Percentiles rank a stretch among this genome's conserved stretches.
These are phyloP conservation scores for Pseudorectes ferrugineus DNA, from an alignment of 2,113 vertebrate species.

Conservation along the genomic window DNA sequence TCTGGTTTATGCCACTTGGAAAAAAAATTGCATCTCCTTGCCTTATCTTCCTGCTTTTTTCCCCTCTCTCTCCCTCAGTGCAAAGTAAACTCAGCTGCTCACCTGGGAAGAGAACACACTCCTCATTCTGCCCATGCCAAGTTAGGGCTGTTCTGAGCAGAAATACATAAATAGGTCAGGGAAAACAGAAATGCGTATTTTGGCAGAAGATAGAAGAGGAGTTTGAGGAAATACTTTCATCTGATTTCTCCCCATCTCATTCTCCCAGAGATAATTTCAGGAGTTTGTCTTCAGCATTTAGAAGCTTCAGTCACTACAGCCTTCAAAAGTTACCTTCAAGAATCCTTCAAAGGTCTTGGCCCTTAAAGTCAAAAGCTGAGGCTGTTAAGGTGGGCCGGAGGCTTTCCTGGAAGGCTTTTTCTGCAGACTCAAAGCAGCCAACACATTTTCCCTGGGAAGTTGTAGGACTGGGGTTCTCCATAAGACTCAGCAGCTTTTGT, in stretches of 20 bases:
- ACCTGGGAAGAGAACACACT: background rate
- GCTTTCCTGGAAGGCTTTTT: background rate
- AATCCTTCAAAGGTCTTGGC: background rate
- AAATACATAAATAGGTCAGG: conserved; percentile 3
- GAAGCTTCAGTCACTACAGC: background rate
- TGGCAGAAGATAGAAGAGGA: background rate
- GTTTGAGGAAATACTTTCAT: conserved; percentile 14
- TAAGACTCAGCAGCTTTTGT: background rate
- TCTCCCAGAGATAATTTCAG: background rate
- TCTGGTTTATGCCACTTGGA: background rate
- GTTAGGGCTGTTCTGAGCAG: background rate
- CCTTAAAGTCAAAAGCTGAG: background rate
- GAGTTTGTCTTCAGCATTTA: background rate
- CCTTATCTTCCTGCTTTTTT: background rate
- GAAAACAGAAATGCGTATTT: background rate
- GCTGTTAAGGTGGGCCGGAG: background rate
- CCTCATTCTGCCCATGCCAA: background rate
- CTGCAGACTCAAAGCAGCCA: background rate
- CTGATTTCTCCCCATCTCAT: background rate
- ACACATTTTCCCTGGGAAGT: background rate
- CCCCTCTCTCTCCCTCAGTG: background rate
- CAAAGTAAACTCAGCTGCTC: background rate
- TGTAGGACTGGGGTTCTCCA: background rate
- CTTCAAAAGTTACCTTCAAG: background rate
- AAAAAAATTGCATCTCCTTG: background rate